Evolutionary conservation across 2,113 vertebrate genomes (phyloP), one percentile per base, ranked within the genome.

Genomic region (Ivindomyrus marchei): DNA sequence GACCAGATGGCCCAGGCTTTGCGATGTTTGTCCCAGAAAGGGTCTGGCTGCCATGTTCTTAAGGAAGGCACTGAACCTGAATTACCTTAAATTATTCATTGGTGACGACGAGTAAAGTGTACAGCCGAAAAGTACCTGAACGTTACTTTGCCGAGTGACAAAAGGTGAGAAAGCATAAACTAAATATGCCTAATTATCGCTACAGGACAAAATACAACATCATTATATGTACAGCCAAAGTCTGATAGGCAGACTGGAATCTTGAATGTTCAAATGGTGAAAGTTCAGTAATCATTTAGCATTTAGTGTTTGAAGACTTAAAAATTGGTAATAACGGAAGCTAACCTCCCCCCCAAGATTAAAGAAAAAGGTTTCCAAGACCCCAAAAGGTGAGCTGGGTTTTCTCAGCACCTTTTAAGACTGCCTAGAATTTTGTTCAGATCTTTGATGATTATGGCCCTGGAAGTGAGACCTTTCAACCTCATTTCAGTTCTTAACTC

Each of bases 391-490:
- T 36, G 47, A 66, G 87, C n/a, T 46, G 56, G 45, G 19, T 45
- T 58, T 66, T 46, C 36, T 66, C 53, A 21, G 19, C 21, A 56
- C 39, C 47, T 56, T 31, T 56, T 11, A 87, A 87, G 50, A 53
- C 10, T 53, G 10, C 85, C 50, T 19, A 52, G n/a, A 87, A 13
- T 49, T 13, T 31, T 36, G 27, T 53, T 36, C 85, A 87, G 45
- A 56, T 19, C 87, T n/a, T 66, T 62, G 53, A 88, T 21, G 56
- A 66, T 66, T 45, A 45, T 46, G 11, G 87, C 53, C 53, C 39
- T 42, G 36, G 87, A 66, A 66, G 39, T 27, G 87, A 66, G 56
- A 66, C 87, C 87, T 88, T 66, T 88, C 53, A 88, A 45, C 56
- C 17, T 62, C 53, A n/a, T 45, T 88, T 62, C 53, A 45, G 39